These are phyloP conservation scores for Microcaecilia unicolor DNA, from an alignment of 2,797 vertebrate species.

Conservation along the genomic window DNA sequence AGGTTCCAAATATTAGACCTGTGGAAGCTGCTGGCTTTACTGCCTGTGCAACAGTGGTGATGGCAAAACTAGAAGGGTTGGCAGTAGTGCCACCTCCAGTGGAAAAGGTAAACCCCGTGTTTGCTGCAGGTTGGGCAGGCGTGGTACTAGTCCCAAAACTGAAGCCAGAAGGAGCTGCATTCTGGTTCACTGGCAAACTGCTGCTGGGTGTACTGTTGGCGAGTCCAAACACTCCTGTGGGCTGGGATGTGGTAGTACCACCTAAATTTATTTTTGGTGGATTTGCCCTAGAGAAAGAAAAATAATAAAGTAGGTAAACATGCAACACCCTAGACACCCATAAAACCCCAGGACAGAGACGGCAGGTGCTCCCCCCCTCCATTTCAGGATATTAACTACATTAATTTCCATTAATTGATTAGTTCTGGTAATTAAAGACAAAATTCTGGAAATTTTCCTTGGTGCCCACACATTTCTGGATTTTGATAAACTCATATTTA, in stretches of 20 bases:
- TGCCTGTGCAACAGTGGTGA: no score
- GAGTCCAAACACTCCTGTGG: conserved; percentile 39
- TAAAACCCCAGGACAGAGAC: no score
- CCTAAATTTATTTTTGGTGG: conserved; percentile 54
- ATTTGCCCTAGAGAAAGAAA: conserved; percentile 17
- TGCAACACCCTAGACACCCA: no score
- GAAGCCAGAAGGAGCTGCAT: conserved; percentile 41
- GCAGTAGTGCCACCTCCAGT: conserved; percentile 5
- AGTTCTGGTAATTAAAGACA: no score
- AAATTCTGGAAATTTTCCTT: no score
- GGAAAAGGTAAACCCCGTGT: conserved; percentile 23
- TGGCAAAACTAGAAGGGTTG: neutral
- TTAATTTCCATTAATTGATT: no score
- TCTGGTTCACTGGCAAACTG: conserved; percentile 27
- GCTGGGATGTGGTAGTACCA: conserved; percentile 33
- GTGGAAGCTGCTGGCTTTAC: neutral
- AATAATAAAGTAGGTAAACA: no score
- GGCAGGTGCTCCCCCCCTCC: no score
- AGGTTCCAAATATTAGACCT: neutral
- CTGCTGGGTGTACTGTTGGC: conserved; percentile 24
- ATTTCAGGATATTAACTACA: no score
- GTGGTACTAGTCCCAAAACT: conserved; percentile 28
- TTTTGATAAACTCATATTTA: no score
- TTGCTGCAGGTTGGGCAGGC: neutral
- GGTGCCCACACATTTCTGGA: no score